These are phyloP conservation scores for Stenopsyche tienmushanensis DNA, from an alignment of 1,140 invertebrate species.

Conservation along the genomic window DNA sequence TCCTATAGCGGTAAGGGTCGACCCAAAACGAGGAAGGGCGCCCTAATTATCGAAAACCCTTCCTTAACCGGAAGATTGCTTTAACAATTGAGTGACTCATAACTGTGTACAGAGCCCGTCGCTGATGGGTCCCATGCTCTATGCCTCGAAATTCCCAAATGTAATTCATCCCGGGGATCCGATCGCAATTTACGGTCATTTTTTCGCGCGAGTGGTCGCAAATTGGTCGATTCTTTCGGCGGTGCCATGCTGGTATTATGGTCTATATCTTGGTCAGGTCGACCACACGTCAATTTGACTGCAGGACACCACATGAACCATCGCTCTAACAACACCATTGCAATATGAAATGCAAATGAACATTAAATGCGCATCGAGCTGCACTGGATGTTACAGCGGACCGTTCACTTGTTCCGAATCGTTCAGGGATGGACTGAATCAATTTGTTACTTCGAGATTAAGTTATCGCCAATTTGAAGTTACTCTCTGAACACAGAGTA, in stretches of 20 bases:
- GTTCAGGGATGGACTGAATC: too few relatives aligned
- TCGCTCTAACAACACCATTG: background rate
- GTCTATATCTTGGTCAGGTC: background rate
- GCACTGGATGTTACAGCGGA: background rate
- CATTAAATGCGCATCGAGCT: conserved; percentile 28
- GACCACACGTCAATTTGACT: too few relatives aligned
- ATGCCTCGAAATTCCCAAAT: background rate
- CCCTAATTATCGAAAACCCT: conserved; percentile 12
- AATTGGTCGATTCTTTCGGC: background rate
- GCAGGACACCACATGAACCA: too few relatives aligned
- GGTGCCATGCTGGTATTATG: background rate
- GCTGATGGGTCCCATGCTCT: background rate
- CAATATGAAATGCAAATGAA: conserved; percentile 35
- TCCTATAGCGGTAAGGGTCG: background rate
- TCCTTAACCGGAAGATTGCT: background rate
- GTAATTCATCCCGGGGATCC: conserved; percentile 10
- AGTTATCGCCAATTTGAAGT: too few relatives aligned
- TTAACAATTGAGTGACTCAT: background rate
- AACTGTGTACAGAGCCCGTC: background rate
- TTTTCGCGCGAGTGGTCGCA: too few relatives aligned
- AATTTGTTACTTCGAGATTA: too few relatives aligned
- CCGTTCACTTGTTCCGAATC: too few relatives aligned
- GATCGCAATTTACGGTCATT: background rate
- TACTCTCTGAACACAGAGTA: too few relatives aligned
- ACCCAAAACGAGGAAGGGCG: background rate